phyloP scores from a whole-genome alignment of 1,140 invertebrate species.

The Bombus pascuorum region DNA sequence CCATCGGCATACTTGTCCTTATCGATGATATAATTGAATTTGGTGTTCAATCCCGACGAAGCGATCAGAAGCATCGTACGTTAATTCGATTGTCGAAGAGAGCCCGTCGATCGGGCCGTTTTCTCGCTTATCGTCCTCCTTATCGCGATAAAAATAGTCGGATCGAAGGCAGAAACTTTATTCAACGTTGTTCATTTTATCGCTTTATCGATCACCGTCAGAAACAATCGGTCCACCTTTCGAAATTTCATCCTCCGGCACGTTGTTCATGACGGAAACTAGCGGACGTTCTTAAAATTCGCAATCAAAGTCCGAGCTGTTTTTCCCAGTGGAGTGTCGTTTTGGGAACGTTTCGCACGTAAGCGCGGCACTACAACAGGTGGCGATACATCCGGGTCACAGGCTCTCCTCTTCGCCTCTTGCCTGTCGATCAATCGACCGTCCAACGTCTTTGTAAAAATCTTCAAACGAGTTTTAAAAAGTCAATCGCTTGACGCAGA shows the following conservation, averaged over 20 bases:
- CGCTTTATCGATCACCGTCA: background rate
- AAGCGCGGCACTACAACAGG: conserved; percentile 32
- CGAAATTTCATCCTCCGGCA: background rate
- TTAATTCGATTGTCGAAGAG: background rate
- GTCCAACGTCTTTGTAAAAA: conserved; percentile 40
- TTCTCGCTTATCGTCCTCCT: background rate
- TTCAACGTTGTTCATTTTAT: background rate
- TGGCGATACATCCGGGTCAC: conserved; percentile 38
- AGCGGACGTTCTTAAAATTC: background rate
- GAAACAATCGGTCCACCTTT: background rate
- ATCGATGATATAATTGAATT: background rate
- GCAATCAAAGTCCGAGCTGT: background rate
- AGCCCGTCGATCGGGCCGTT: too few species aligned
- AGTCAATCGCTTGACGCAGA: too few species aligned
- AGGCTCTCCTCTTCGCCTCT: background rate
- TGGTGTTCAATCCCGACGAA: background rate
- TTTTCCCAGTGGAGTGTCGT: background rate
- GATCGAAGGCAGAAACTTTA: background rate
- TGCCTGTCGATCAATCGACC: conserved; percentile 24
- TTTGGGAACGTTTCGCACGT: background rate
- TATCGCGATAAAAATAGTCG: background rate
- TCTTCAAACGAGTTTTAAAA: conserved; percentile 13
- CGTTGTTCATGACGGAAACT: background rate
- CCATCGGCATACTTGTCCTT: background rate
- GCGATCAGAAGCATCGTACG: background rate